These are phyloP conservation scores for Lutjanus argentimaculatus DNA, from an alignment of 2,797 vertebrate genomes.

Conservation along the genomic window DNA sequence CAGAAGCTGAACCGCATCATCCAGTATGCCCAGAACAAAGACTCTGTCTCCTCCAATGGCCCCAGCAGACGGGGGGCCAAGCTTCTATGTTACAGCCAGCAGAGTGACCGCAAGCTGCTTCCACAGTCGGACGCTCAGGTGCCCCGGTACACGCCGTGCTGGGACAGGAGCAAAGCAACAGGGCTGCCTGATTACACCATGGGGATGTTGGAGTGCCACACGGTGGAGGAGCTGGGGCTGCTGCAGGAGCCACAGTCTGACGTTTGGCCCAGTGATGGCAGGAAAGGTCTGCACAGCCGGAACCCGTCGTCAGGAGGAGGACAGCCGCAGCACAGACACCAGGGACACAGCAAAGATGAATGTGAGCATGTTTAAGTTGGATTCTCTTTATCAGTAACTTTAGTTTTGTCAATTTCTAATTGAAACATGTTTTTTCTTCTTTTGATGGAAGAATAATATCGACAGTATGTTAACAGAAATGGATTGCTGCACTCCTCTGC, in stretches of 20 bases:
- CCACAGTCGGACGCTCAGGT: constrained; percentile 93
- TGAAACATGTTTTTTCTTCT: neutral
- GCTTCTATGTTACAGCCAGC: constrained; percentile 90
- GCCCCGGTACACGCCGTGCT: constrained; percentile 92
- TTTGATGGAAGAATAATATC: constrained; percentile 3
- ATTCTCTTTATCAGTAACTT: neutral
- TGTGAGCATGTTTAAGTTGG: constrained; percentile 83
- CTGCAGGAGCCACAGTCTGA: constrained; percentile 80
- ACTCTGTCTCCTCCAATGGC: constrained; percentile 85
- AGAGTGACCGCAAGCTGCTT: constrained; percentile 89
- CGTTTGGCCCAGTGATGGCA: constrained; percentile 83
- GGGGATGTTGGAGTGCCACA: constrained; percentile 86
- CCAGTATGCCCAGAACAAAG: constrained; percentile 96
- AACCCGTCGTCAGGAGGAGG: constrained; percentile 57
- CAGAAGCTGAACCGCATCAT: constrained; percentile 96
- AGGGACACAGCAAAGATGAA: constrained; percentile 88
- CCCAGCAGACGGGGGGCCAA: constrained; percentile 86
- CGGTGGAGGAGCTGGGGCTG: constrained; percentile 84
- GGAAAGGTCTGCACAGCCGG: constrained; percentile 78
- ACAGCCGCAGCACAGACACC: constrained; percentile 62
- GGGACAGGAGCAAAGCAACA: constrained; percentile 85
- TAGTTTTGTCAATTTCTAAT: neutral
- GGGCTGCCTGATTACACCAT: constrained; percentile 70
- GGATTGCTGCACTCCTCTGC: neutral
- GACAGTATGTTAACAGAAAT: neutral